phyloP scores from a whole-genome alignment of 2,888 invertebrate species.

The Diarsia dahlii region DNA sequence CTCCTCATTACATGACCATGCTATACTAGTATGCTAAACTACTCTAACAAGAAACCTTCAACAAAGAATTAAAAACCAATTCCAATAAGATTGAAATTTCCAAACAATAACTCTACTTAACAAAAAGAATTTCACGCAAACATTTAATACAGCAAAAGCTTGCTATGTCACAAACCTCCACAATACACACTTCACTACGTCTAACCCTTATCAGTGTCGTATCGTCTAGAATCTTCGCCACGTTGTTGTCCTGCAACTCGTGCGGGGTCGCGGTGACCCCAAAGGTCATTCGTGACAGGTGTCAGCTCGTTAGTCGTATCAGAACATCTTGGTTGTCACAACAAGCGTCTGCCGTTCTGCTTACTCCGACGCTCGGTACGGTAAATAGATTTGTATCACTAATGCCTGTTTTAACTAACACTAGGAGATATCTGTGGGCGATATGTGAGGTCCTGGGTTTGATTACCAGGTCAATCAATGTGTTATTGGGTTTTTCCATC shows the following conservation, averaged over 20 bases:
- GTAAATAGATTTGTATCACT: slow-evolving; percentile 28
- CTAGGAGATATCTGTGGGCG: background rate
- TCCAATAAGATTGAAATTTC: background rate
- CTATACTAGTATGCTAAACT: background rate
- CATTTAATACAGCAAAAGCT: background rate
- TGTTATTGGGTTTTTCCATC: too few species aligned
- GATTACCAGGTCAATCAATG: too few species aligned
- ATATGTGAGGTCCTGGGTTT: too few species aligned
- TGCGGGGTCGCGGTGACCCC: slow-evolving; percentile 57
- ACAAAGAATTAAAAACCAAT: background rate
- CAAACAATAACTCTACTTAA: too few species aligned
- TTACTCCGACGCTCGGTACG: slow-evolving; percentile 43
- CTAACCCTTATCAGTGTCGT: slow-evolving; percentile 36
- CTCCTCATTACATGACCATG: too few species aligned
- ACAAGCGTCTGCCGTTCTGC: slow-evolving; percentile 33
- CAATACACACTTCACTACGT: slow-evolving; percentile 2
- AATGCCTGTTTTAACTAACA: background rate
- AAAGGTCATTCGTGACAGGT: slow-evolving; percentile 56
- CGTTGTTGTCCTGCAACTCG: slow-evolving; percentile 41
- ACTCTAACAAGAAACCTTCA: background rate
- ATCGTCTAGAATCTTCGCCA: slow-evolving; percentile 29
- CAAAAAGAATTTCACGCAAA: background rate
- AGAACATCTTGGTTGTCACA: slow-evolving; percentile 52
- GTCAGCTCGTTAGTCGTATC: slow-evolving; percentile 63
- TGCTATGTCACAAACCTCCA: background rate